A percentile compares a stretch with the other conserved stretches of the same genome.
These are phyloP conservation scores for Orcinus orca DNA, from an alignment of 2,113 vertebrate genomes.

Conservation along the genomic window DNA sequence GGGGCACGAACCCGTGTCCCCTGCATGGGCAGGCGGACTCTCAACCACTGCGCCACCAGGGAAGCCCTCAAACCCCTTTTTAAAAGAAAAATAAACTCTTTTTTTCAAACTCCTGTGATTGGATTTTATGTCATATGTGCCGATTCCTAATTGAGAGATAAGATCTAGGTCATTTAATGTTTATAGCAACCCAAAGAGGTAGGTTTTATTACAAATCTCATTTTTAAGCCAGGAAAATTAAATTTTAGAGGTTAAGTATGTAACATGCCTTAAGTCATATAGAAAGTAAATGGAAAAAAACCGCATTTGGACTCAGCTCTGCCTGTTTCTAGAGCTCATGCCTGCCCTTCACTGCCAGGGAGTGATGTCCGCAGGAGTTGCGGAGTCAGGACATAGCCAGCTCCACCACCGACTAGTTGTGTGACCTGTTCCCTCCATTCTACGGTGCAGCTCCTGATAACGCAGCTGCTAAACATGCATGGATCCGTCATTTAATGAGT, in stretches of 20 bases:
- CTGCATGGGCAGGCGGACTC: too few species aligned
- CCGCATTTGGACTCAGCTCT: not conserved
- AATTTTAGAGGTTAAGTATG: not conserved
- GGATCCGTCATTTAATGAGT: not conserved
- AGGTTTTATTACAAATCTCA: not conserved
- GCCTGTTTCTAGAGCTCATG: not conserved
- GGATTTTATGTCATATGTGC: not conserved
- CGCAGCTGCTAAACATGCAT: not conserved
- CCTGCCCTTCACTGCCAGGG: rapidly evolving
- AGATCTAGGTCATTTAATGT: not conserved
- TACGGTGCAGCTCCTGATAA: not conserved
- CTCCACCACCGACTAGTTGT: not conserved
- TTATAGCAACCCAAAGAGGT: not conserved
- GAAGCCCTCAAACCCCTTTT: not conserved
- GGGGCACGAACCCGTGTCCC: too few species aligned
- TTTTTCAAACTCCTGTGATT: not conserved
- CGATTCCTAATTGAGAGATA: not conserved
- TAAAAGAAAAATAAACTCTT: not conserved
- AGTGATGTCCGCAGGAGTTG: not conserved
- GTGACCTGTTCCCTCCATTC: not conserved
- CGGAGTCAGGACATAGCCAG: not conserved
- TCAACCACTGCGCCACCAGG: too few species aligned
- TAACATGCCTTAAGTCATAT: not conserved
- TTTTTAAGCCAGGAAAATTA: not conserved
- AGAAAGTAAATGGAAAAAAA: not conserved